Evolutionary conservation across 2,888 invertebrate genomes (phyloP).

Genomic region (Lasioglossum calceatum): DNA sequence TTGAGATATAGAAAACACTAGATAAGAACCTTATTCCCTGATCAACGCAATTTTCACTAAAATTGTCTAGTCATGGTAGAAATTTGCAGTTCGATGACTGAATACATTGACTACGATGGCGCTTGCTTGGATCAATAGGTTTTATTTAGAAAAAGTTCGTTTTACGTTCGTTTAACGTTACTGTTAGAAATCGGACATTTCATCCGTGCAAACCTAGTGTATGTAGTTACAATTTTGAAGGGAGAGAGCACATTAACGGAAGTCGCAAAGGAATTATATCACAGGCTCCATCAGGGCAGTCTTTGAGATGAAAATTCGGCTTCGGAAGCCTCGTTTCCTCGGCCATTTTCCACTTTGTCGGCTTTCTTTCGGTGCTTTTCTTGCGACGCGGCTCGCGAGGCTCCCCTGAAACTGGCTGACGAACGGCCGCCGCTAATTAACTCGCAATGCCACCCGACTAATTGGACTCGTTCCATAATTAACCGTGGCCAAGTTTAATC

Average conservation of each 20-base stretch:
- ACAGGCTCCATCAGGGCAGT: no score
- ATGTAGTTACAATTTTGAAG: neutral
- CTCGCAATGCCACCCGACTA: slow-evolving; percentile 61
- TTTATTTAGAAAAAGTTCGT: no score
- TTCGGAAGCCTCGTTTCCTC: neutral
- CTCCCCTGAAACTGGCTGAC: slow-evolving; percentile 52
- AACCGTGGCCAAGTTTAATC: slow-evolving; percentile 62
- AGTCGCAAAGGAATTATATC: neutral
- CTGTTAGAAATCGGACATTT: no score
- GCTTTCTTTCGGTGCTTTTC: slow-evolving; percentile 4
- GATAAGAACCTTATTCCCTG: no score
- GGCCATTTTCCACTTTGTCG: slow-evolving; percentile 33
- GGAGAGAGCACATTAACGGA: neutral
- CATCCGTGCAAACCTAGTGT: neutral
- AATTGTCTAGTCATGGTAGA: no score
- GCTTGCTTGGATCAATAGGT: no score
- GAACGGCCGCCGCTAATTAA: slow-evolving; percentile 58
- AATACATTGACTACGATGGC: no score
- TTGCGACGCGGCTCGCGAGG: neutral
- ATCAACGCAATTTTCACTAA: no score
- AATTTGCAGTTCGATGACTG: no score
- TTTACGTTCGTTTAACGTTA: no score
- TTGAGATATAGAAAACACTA: no score
- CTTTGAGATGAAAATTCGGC: slow-evolving; percentile 12
- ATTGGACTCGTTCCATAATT: slow-evolving; percentile 66